Percentiles rank a stretch among this genome's conserved stretches.
These are phyloP conservation scores for Poeciliopsis presidionis DNA, from an alignment of 2,797 vertebrate species.

Conservation along the genomic window DNA sequence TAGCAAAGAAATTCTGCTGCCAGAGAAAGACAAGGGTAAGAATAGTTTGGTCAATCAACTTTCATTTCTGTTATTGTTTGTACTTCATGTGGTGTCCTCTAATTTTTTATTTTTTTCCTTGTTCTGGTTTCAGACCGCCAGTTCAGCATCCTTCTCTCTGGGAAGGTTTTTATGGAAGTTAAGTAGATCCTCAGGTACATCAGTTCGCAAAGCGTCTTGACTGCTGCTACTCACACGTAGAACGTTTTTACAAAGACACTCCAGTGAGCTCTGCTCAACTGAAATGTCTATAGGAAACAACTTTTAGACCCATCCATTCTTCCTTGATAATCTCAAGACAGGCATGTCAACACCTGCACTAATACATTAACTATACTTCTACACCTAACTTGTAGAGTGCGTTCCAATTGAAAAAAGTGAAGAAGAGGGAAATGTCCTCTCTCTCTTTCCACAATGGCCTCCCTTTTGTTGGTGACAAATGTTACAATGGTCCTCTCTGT, in stretches of 20 bases:
- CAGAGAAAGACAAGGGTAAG: slow-evolving; percentile 57
- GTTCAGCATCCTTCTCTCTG: neutral
- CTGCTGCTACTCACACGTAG: neutral
- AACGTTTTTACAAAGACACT: neutral
- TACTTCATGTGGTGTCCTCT: neutral
- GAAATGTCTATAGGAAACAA: neutral
- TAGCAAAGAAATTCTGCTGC: slow-evolving; percentile 29
- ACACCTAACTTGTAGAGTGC: too few species aligned
- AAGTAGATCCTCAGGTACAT: neutral
- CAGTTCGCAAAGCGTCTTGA: neutral
- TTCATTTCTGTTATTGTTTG: neutral
- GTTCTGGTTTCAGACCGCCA: slow-evolving; percentile 10
- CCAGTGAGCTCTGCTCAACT: neutral
- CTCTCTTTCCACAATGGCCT: too few species aligned
- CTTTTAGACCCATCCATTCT: neutral
- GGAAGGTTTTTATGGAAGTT: neutral
- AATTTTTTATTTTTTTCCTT: neutral
- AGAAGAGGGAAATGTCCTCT: too few species aligned
- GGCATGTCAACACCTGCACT: neutral
- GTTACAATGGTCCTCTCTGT: too few species aligned
- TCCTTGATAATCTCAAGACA: neutral
- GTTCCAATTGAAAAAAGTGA: too few species aligned
- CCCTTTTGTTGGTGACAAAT: too few species aligned
- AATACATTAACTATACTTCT: neutral
- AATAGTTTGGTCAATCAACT: neutral